Base-by-base conservation (phyloP, 2,888 invertebrate genomes). In the Thecocarcelia acutangulata region DNA sequence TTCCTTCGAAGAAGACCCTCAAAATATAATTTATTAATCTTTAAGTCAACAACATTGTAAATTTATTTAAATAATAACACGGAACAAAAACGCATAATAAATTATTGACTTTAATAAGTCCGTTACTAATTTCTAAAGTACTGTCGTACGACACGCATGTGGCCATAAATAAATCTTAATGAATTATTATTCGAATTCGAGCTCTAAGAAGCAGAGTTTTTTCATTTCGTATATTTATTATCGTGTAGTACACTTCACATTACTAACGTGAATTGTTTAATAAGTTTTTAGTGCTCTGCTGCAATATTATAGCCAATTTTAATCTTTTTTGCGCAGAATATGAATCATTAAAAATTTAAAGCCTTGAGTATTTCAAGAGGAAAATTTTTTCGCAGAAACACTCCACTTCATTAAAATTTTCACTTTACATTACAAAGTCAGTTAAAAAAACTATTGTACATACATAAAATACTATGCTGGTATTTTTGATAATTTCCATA, bases 121-220 rank as follows among this genome's bases (percentile, higher is more conserved):
- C 58, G 33, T 68, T 68, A 75, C 33, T 75, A 75, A 75, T 75
- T 66, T 68, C 58, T 19, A 40, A 24, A 42, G 48, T 28, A 59
- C 17, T 42, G 40, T 68, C 33, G 33, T 68, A 15, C 56, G 48
- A 54, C 21, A 56, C 40, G 56, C 56, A 74, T 48, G 40, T 56
- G 37, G 40, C 48, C 64, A 56, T 74, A 64, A 74, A 74, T 66
- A 68, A 75, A 58, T 44, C 37, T 75, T 59, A 68, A 52, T 75
- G 75, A 44, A 68, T 33, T 75, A 75, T 50, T 19, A 52, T 52
- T 52, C 28, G 28, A 58, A 33, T 19, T 63, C 17, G 2, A 52
- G 44, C 42, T 42, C 42, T 33, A 40, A 9, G 24, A 46, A 33
- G 33, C 33, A 54, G 12, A 46, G 63, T 69, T 21, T 19, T 19